These are phyloP conservation scores for Chitala chitala DNA, from an alignment of 2,113 vertebrate species.

Conservation along the genomic window DNA sequence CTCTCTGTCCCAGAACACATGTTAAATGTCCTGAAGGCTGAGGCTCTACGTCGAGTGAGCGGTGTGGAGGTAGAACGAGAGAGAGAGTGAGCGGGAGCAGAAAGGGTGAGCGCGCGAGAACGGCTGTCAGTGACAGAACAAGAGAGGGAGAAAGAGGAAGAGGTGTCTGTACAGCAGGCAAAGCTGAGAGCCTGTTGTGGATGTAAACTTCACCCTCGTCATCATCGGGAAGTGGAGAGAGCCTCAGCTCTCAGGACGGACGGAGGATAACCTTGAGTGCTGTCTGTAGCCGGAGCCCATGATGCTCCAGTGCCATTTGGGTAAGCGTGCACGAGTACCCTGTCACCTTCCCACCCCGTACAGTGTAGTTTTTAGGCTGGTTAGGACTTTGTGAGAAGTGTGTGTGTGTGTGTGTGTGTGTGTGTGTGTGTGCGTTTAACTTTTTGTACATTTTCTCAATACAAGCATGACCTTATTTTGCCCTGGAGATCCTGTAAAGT, in stretches of 20 bases:
- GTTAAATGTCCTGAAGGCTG: conserved; percentile 47
- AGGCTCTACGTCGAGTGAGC: conserved; percentile 39
- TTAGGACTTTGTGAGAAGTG: not conserved
- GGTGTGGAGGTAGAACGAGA: conserved; percentile 33
- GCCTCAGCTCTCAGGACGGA: conserved; percentile 34
- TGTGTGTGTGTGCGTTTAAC: conserved; percentile 8
- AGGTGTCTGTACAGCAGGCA: conserved; percentile 27
- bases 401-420: conserved; percentile 6
- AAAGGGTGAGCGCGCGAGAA: conserved; percentile 38
- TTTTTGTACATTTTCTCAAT: not conserved
- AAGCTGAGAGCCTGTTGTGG: conserved; percentile 43
- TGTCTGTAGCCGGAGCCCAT: conserved; percentile 54
- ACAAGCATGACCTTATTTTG: not conserved
- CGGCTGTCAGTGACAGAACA: conserved; percentile 18
- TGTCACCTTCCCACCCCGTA: not conserved
- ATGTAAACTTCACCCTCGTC: conserved; percentile 67
- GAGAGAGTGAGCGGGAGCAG: conserved; percentile 28
- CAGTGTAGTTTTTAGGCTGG: not conserved
- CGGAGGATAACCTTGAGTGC: conserved; percentile 51
- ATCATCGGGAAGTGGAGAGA: not conserved
- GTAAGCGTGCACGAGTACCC: conserved; percentile 52
- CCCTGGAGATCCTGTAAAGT: too few species aligned
- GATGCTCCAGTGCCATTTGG: conserved; percentile 61
- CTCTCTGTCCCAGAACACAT: conserved; percentile 50
- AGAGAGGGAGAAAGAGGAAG: conserved; percentile 14